phyloP scores from a whole-genome alignment of 1,140 invertebrate genomes.

The Aphelenchoides avenae region DNA sequence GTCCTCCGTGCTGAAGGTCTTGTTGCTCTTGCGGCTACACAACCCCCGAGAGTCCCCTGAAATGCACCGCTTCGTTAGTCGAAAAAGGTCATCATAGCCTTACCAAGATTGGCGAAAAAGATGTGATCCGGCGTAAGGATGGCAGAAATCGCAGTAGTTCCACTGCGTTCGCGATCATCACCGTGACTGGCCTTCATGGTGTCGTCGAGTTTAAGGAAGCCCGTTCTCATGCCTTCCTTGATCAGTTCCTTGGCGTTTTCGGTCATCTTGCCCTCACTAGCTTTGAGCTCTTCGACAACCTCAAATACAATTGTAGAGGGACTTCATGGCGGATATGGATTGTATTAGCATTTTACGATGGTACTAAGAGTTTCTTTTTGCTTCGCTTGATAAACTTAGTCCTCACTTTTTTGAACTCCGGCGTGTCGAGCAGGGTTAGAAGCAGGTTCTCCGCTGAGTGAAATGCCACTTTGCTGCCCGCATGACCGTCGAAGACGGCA shows the following conservation, averaged over 20 bases:
- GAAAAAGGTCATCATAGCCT: slow-evolving; percentile 8
- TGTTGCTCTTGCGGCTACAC: slow-evolving; percentile 73
- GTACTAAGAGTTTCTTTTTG: too few species aligned
- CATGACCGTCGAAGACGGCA: slow-evolving; percentile 97
- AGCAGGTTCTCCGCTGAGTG: slow-evolving; percentile 87
- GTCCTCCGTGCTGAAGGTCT: slow-evolving; percentile 80
- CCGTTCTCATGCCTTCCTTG: slow-evolving; percentile 70
- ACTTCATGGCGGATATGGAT: too few species aligned
- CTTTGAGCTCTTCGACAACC: slow-evolving; percentile 36
- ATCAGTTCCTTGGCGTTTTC: slow-evolving; percentile 42
- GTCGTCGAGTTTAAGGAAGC: slow-evolving; percentile 78
- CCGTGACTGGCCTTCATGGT: slow-evolving; percentile 81
- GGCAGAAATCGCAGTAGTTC: slow-evolving; percentile 91
- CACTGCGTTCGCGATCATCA: slow-evolving; percentile 79
- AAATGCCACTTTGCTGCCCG: slow-evolving; percentile 82
- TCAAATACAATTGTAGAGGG: slow-evolving; percentile 20
- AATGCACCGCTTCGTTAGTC: too few species aligned
- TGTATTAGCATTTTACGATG: too few species aligned
- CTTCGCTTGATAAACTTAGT: slow-evolving; percentile 43
- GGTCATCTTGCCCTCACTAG: slow-evolving; percentile 28
- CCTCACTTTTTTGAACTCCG: slow-evolving; percentile 52
- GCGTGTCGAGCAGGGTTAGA: slow-evolving; percentile 72
- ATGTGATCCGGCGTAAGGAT: slow-evolving; percentile 77
- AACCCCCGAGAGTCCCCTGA: slow-evolving; percentile 93
- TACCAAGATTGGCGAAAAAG: slow-evolving; percentile 63